A percentile compares a stretch with the other conserved stretches of the same genome.
These are phyloP conservation scores for Operophtera brumata DNA, from an alignment of 2,888 invertebrate genomes.

Conservation along the genomic window DNA sequence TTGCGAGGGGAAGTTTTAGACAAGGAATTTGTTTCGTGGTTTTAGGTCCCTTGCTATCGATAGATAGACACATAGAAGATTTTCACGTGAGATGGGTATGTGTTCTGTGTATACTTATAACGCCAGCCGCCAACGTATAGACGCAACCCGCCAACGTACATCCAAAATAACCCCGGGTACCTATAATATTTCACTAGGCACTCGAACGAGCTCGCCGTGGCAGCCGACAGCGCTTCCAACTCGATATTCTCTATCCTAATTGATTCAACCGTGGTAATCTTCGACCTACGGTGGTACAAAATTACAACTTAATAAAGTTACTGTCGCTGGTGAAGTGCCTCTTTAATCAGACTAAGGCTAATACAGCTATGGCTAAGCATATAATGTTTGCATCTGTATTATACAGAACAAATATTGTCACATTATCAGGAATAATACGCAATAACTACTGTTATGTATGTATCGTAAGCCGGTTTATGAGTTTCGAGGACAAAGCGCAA, in stretches of 20 bases:
- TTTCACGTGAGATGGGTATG: constrained; percentile 45
- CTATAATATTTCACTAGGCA: constrained; percentile 64
- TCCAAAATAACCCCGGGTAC: constrained; percentile 68
- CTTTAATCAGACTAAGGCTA: neutral
- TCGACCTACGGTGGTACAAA: constrained; percentile 15
- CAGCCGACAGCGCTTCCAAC: constrained; percentile 26
- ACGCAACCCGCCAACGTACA: constrained; percentile 67
- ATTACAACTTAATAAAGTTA: constrained; percentile 25
- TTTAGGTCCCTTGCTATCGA: neutral
- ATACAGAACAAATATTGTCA: constrained; percentile 39
- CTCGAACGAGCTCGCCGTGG: constrained; percentile 41
- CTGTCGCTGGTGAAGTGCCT: constrained; percentile 21
- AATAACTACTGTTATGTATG: constrained; percentile 29
- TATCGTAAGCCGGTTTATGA: constrained; percentile 39
- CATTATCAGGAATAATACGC: constrained; percentile 44
- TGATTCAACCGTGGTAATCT: constrained; percentile 10
- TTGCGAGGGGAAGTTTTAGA: neutral
- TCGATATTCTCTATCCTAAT: constrained; percentile 26
- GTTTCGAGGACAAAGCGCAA: constrained; percentile 47
- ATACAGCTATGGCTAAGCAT: constrained; percentile 13
- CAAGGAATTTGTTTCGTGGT: neutral
- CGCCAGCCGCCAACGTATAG: constrained; percentile 57
- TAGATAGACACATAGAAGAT: constrained; percentile 21
- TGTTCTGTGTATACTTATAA: constrained; percentile 28
- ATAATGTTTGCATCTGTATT: constrained; percentile 33